These are phyloP conservation scores for Lapara coniferarum DNA, from an alignment of 2,888 invertebrate genomes.

Conservation along the genomic window DNA sequence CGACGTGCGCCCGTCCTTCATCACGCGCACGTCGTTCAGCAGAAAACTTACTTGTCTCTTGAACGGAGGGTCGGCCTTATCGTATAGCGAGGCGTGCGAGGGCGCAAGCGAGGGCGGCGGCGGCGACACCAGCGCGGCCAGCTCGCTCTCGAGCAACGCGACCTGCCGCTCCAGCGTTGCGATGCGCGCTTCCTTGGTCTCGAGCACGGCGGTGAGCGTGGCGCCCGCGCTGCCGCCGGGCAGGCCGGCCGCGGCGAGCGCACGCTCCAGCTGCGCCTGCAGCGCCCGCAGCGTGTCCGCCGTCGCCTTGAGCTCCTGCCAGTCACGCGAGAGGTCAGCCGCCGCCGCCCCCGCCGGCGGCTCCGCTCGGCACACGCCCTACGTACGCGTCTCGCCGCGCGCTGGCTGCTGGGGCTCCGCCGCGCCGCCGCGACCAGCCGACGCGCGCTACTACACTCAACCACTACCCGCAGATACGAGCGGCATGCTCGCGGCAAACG, in stretches of 20 bases:
- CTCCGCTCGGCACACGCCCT: slow-evolving; percentile 59
- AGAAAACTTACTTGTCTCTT: slow-evolving; percentile 94
- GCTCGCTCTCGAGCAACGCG: slow-evolving; percentile 90
- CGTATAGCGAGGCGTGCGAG: slow-evolving; percentile 84
- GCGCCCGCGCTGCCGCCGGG: slow-evolving; percentile 83
- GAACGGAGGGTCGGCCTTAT: slow-evolving; percentile 86
- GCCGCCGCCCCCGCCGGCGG: slow-evolving; percentile 52
- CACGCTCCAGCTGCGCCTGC: slow-evolving; percentile 91
- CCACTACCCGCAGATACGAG: slow-evolving; percentile 20
- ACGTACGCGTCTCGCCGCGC: slow-evolving; percentile 60
- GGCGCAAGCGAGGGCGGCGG: slow-evolving; percentile 80
- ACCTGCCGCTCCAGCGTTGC: slow-evolving; percentile 94
- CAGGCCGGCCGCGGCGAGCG: slow-evolving; percentile 85
- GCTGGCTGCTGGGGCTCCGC: slow-evolving; percentile 56
- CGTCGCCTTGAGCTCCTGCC: slow-evolving; percentile 92
- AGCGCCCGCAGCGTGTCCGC: slow-evolving; percentile 93
- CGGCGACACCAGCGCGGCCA: slow-evolving; percentile 81
- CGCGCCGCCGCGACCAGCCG: slow-evolving; percentile 40
- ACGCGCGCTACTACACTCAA: slow-evolving; percentile 29
- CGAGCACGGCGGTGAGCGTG: slow-evolving; percentile 90
- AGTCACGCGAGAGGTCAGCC: slow-evolving; percentile 69
- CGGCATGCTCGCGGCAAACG: slow-evolving; percentile 40
- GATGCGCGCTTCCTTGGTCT: slow-evolving; percentile 94
- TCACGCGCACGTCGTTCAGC: slow-evolving; percentile 91
- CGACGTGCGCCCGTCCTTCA: slow-evolving; percentile 86